Percentiles rank a stretch among this genome's conserved stretches.
Conservation (phyloP, 2,797 vertebrate genomes). For the Erpetoichthys calabaricus region DNA sequence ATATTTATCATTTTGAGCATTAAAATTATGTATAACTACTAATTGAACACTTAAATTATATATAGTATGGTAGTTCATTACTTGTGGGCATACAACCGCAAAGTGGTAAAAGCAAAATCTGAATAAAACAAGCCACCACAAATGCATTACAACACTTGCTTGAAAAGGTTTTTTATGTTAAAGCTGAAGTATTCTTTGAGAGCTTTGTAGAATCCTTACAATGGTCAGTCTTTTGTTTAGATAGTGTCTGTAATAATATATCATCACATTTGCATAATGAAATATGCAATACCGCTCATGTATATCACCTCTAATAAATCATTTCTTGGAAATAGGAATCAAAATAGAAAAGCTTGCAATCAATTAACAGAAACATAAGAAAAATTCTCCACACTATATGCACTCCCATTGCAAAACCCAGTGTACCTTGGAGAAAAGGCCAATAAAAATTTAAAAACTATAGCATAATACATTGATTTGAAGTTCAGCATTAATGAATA, state of each 20-base stretch:
- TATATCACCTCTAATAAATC: conserved; percentile 36
- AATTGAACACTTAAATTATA: no score
- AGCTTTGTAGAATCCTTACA: conserved; percentile 6
- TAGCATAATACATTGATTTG: conserved; percentile 8
- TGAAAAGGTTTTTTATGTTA: no score
- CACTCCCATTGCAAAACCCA: conserved; percentile 24
- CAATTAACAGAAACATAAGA: conserved; percentile 37
- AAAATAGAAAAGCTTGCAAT: conserved; percentile 32
- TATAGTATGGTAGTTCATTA: no score
- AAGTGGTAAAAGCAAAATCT: no score
- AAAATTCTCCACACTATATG: conserved; percentile 27
- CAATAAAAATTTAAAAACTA: conserved; percentile 7
- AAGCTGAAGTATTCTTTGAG: conserved; percentile 7
- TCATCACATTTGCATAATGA: conserved; percentile 35
- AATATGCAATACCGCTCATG: conserved; percentile 25
- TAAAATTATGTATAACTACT: no score
- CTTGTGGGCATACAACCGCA: no score
- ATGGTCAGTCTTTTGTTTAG: conserved; percentile 17
- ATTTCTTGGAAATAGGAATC: conserved; percentile 21
- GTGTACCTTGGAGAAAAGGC: conserved; percentile 12
- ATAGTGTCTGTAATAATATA: conserved; percentile 24
- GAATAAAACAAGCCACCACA: no score
- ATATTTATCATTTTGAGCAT: no score
- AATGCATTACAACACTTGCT: no score
- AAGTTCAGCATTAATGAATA: not conserved